Percentiles rank a stretch among this genome's conserved stretches.
Evolutionary conservation across 2,888 invertebrate genomes (phyloP).

Genomic region (Mystacides longicornis): DNA sequence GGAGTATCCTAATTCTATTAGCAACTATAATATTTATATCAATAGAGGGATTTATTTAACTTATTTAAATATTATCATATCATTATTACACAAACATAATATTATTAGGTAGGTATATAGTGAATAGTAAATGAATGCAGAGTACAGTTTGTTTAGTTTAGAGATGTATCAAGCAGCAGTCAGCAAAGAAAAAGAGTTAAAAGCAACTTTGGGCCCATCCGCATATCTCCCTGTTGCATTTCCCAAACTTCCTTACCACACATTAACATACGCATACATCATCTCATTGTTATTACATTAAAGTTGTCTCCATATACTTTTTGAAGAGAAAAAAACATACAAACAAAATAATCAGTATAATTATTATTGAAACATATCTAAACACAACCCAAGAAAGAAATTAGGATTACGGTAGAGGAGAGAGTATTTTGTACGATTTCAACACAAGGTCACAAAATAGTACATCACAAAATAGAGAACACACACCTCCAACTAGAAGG

Average conservation of each 20-base stretch:
- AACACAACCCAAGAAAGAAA: no score
- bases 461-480: conserved; percentile 21
- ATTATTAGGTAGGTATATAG: background rate
- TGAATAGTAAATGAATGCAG: background rate
- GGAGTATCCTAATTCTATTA: conserved; percentile 46
- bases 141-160: background rate
- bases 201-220: background rate
- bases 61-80: background rate
- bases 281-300: background rate
- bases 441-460: conserved; percentile 16
- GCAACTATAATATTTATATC: conserved; percentile 47
- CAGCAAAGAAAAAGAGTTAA: conserved; percentile 18
- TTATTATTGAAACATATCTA: no score
- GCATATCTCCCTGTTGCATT: conserved; percentile 19
- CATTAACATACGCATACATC: background rate
- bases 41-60: conserved; percentile 39
- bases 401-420: no score
- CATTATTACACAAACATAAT: background rate
- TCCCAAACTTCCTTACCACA: background rate
- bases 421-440: no score
- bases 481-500: background rate
- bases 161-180: conserved; percentile 15
- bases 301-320: no score
- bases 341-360: no score
- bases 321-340: no score